These are phyloP conservation scores for Cynodonichthys magdalenae DNA, from an alignment of 2,797 vertebrate species.

Conservation along the genomic window DNA sequence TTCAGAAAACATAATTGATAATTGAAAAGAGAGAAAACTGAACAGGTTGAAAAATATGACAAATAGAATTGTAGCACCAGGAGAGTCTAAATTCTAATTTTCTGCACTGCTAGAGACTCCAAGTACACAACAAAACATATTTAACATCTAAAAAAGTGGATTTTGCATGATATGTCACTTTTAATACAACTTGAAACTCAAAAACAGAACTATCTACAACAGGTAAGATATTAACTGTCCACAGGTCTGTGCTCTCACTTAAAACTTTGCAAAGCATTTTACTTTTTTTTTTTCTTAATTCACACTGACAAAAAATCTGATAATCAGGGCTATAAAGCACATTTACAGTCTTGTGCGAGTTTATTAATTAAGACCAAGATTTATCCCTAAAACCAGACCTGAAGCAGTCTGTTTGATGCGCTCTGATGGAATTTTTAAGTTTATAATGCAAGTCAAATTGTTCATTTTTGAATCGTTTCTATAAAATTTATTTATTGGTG, in stretches of 20 bases:
- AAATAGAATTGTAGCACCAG: no score
- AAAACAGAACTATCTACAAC: no score
- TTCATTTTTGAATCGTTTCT: conserved; percentile 39
- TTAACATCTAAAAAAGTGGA: no score
- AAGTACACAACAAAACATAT: no score
- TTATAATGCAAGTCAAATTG: conserved; percentile 31
- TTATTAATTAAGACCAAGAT: background rate
- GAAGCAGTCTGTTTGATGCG: conserved; percentile 7
- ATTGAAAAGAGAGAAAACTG: no score
- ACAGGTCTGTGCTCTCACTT: background rate
- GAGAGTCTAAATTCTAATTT: no score
- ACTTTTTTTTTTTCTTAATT: conserved; percentile 3
- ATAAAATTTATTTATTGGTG: conserved; percentile 62
- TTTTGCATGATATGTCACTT: no score
- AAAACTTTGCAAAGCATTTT: conserved; percentile 13
- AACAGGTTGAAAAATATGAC: no score
- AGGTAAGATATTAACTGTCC: no score
- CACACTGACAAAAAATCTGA: conserved; percentile 1
- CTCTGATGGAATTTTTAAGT: conserved; percentile 20
- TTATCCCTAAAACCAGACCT: conserved; percentile 15
- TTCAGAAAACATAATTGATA: no score
- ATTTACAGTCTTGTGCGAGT: background rate
- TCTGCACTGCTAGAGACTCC: no score
- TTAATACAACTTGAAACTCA: no score
- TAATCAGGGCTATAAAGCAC: conserved; percentile 11